phyloP scores from a whole-genome alignment of 1,140 invertebrate genomes.

The Ceratina australensis region DNA sequence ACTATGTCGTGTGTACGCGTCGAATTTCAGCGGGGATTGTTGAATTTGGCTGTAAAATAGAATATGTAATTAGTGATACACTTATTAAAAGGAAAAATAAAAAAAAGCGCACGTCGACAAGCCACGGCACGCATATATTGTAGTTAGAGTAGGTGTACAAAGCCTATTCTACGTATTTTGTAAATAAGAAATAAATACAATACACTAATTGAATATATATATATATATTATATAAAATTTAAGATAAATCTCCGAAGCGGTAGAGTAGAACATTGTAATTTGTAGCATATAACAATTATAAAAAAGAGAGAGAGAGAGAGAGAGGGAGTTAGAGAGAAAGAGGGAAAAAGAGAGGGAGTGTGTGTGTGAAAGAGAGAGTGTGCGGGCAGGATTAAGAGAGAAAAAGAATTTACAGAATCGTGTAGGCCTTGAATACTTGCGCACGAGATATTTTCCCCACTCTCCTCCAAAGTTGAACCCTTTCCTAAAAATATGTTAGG shows the following conservation, averaged over 20 bases:
- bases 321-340: too few relatives aligned
- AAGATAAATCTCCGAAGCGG: conserved; percentile 52
- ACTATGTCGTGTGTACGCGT: conserved; percentile 53
- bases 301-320: conserved; percentile 5
- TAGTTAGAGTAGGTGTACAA: conserved; percentile 73
- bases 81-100: conserved; percentile 54
- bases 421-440: conserved; percentile 71
- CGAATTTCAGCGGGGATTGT: conserved; percentile 76
- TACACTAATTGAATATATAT: conserved; percentile 67
- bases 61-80: conserved; percentile 71
- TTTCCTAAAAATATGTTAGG: conserved; percentile 66
- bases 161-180: conserved; percentile 76
- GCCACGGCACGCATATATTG: conserved; percentile 74
- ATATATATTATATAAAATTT: conserved; percentile 54
- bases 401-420: conserved; percentile 55
- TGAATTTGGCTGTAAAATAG: conserved; percentile 79
- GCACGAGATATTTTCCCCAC: conserved; percentile 67
- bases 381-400: conserved; percentile 69
- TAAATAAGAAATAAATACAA: conserved; percentile 71
- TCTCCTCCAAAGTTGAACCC: conserved; percentile 71
- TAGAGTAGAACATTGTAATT: conserved; percentile 64
- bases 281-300: conserved; percentile 62
- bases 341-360: conserved; percentile 16
- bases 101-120: conserved; percentile 71
- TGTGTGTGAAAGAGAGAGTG: conserved; percentile 50